Evolutionary conservation across 2,888 invertebrate species (phyloP), one percentile per base, ranked within the genome.

Genomic region (Cosmia trapezina): DNA sequence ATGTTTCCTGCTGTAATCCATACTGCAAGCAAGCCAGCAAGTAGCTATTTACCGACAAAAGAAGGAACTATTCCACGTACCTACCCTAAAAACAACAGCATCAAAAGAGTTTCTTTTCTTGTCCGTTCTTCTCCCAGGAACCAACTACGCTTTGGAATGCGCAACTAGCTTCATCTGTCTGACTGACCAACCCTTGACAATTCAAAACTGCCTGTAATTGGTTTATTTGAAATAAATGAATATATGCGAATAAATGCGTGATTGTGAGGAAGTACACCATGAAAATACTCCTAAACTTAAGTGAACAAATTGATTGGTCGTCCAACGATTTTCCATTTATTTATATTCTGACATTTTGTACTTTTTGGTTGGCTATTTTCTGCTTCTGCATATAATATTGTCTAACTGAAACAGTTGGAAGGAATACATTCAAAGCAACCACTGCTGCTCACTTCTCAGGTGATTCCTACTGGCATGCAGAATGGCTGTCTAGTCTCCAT

Each of bases 401-500:
- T 19, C 7, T 57, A 11, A 57, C 33, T 33, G 12, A 57, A 59
- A 37, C 12, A 12, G 19, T 37, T 33, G 19, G 19, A 57, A 33
- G 11, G 0, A 43, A 43, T 17, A 56, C 12, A 8, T 47, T 7
- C 22, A 14, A n/a, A 33, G n/a, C 28, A 28, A 63, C 43, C 17
- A 22, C 14, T 14, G 9, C 12, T 11, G 19, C 17, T 28, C 22
- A 49, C 57, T 37, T 12, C n/a, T n/a, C 0, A 33, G 41, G 17
- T 22, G 43, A 70, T 47, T 47, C 4, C 17, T 14, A 4, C 2
- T 11, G 37, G n/a, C 45, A 43, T 12, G 22, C 43, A 8, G 47
- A 56, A 65, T 75, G 19, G 22, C n/a, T 51, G 47, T n/a, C 69
- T 43, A 70, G 49, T 11, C 14, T 60, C 12, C 51, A 37, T 53